These are phyloP conservation scores for Leucoma salicis DNA, from an alignment of 2,888 invertebrate species.

Conservation along the genomic window DNA sequence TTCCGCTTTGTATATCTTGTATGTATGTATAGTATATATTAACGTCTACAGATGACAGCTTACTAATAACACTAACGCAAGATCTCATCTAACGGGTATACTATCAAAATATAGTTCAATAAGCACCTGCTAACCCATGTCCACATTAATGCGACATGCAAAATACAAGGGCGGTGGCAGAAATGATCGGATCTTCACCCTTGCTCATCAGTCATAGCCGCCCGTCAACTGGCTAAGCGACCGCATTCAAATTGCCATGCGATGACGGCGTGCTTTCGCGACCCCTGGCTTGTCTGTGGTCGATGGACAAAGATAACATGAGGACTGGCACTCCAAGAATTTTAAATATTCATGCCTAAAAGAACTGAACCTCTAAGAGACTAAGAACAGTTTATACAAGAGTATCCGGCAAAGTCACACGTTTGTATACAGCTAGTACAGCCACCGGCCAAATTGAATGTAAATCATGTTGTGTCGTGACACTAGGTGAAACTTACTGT, in stretches of 20 bases:
- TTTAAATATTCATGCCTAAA: background rate
- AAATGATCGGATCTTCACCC: constrained; percentile 75
- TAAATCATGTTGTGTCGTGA: too few species aligned
- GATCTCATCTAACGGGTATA: background rate
- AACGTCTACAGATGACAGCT: too few species aligned
- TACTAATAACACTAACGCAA: too few species aligned
- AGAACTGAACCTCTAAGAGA: background rate
- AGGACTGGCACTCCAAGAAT: too few species aligned
- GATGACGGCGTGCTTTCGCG: constrained; percentile 79
- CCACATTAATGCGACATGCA: constrained; percentile 61
- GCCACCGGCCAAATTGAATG: too few species aligned
- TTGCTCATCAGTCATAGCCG: constrained; percentile 79
- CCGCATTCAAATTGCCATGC: constrained; percentile 80
- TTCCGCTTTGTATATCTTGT: too few species aligned
- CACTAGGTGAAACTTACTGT: too few species aligned
- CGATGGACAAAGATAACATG: constrained; percentile 50
- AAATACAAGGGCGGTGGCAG: constrained; percentile 70
- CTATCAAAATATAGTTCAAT: constrained; percentile 36
- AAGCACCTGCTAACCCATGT: constrained; percentile 56
- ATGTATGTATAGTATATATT: too few species aligned
- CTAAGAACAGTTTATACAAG: too few species aligned
- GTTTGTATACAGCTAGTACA: too few species aligned
- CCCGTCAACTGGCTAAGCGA: constrained; percentile 75
- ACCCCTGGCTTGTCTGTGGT: constrained; percentile 70
- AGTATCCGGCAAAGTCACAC: too few species aligned